These are phyloP conservation scores for Brachyrhaphis roseni DNA, from an alignment of 2,797 vertebrate species.

Conservation along the genomic window DNA sequence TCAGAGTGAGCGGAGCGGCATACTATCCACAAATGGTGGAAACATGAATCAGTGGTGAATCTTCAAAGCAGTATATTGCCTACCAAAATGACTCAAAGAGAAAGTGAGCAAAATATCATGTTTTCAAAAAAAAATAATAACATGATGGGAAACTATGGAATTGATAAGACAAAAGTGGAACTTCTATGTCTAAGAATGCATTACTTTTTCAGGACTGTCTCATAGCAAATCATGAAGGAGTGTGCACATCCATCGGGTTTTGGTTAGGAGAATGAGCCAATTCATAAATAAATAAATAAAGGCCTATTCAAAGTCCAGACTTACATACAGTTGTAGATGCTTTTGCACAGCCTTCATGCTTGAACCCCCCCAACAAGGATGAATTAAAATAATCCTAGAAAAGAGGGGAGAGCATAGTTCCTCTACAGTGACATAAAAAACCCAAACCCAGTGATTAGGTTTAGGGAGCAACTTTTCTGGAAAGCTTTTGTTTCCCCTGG, in stretches of 20 bases:
- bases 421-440: background rate
- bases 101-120: background rate
- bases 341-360: too few relatives aligned
- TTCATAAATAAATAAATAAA: background rate
- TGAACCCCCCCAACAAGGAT: background rate
- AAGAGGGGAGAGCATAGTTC: background rate
- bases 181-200: background rate
- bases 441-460: background rate
- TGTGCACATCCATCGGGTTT: background rate
- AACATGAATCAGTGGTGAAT: background rate
- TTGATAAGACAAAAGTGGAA: background rate
- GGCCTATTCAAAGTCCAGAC: background rate
- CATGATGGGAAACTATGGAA: background rate
- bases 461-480: background rate
- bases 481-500: background rate
- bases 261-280: background rate
- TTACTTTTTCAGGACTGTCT: background rate
- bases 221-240: background rate
- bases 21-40: background rate
- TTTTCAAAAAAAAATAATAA: background rate
- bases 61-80: background rate
- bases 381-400: background rate
- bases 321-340: background rate
- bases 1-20: background rate
- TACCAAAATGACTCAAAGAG: background rate